These are phyloP conservation scores for Nyctibius grandis DNA, from an alignment of 2,797 vertebrate genomes.

Conservation along the genomic window DNA sequence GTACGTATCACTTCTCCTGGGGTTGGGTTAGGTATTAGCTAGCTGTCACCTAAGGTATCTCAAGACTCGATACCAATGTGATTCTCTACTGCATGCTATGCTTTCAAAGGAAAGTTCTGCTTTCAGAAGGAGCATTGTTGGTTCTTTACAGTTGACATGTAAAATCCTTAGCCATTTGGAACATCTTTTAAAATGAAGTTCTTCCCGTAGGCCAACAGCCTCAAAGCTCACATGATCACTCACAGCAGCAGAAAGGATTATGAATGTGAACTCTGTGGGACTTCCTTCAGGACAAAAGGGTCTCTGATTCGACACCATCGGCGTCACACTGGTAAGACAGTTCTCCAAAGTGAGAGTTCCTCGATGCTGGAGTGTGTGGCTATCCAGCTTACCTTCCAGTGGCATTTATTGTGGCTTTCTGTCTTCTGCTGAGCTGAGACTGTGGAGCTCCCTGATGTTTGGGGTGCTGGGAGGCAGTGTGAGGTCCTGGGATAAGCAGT, in stretches of 20 bases:
- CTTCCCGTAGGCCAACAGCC: constrained; percentile 86
- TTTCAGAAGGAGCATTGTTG: not conserved
- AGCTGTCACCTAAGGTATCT: not conserved
- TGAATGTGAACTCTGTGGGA: constrained; percentile 89
- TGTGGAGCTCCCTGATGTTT: accelerated
- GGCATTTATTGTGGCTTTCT: not conserved
- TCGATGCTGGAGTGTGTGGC: not conserved
- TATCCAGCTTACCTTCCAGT: not conserved
- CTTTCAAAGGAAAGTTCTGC: not conserved
- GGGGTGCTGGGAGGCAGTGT: not conserved
- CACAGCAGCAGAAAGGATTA: constrained; percentile 96
- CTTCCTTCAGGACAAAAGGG: constrained; percentile 94
- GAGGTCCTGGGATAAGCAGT: not conserved
- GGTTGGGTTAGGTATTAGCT: not conserved
- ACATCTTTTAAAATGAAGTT: not conserved
- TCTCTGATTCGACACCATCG: constrained; percentile 95
- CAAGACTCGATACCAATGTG: accelerated
- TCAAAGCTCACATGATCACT: constrained; percentile 95
- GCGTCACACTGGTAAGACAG: constrained; percentile 89
- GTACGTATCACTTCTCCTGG: constrained; percentile 60
- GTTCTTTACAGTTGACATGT: not conserved
- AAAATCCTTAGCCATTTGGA: not conserved
- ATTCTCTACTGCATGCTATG: accelerated
- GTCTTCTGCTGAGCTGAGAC: not conserved
- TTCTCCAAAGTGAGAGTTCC: not conserved